A percentile compares a stretch with the other conserved stretches of the same genome.
phyloP scores from a whole-genome alignment of 2,888 invertebrate species.

The Drosophila borborema region DNA sequence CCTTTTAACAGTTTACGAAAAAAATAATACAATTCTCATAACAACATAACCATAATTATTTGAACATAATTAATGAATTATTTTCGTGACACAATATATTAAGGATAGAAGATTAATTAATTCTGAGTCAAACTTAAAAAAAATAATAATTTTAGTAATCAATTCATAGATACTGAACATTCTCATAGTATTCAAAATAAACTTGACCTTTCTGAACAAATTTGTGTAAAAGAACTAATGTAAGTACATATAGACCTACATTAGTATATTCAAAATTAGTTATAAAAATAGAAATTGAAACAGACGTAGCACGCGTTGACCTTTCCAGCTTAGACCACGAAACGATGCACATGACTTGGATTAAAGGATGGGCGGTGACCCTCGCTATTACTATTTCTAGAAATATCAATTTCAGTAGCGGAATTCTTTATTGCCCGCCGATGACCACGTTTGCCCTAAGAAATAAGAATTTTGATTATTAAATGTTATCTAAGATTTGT shows the following conservation, averaged over 20 bases:
- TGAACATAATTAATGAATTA: constrained; percentile 47
- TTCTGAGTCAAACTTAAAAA: constrained; percentile 33
- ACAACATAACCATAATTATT: constrained; percentile 53
- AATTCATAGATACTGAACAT: constrained; percentile 27
- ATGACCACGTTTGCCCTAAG: constrained; percentile 82
- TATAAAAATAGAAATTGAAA: constrained; percentile 20
- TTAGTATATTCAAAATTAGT: constrained; percentile 43
- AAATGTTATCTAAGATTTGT: too few species aligned
- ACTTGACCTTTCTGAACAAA: constrained; percentile 51
- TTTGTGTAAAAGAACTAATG: constrained; percentile 26
- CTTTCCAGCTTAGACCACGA: constrained; percentile 74
- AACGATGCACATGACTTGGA: constrained; percentile 84
- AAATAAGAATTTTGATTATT: background rate
- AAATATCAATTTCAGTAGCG: constrained; percentile 31
- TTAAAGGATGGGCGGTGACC: constrained; percentile 76
- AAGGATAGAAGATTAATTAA: constrained; percentile 20
- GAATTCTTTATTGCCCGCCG: constrained; percentile 53
- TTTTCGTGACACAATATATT: constrained; percentile 39
- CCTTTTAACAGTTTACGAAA: constrained; percentile 55
- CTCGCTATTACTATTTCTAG: constrained; percentile 44
- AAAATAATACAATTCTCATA: constrained; percentile 52
- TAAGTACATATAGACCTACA: constrained; percentile 14
- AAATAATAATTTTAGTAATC: constrained; percentile 28
- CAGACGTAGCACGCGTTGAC: constrained; percentile 19
- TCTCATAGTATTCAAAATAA: constrained; percentile 22